phyloP scores from a whole-genome alignment of 2,113 vertebrate genomes.

The Chaenogobius annularis region DNA sequence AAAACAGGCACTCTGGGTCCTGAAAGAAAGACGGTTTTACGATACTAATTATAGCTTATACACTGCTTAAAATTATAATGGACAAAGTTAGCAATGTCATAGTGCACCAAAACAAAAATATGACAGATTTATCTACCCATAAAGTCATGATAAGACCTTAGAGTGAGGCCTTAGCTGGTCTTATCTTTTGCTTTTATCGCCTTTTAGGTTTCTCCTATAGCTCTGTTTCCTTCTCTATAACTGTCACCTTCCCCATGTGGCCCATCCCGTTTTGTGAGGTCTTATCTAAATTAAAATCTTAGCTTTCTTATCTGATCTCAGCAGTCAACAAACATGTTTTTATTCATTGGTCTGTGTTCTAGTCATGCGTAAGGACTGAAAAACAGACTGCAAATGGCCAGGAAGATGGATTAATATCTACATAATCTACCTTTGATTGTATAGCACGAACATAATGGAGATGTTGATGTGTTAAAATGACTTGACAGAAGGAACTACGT shows the following conservation, averaged over 20 bases:
- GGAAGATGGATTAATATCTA: background rate
- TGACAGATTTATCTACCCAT: background rate
- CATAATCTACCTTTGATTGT: constrained; percentile 13
- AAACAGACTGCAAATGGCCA: constrained; percentile 25
- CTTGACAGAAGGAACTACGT: background rate
- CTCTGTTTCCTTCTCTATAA: constrained; percentile 23
- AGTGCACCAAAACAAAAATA: background rate
- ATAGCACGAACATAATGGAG: background rate
- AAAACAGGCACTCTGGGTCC: background rate
- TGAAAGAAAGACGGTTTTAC: background rate
- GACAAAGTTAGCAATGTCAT: constrained; percentile 1
- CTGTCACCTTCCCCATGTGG: constrained; percentile 16
- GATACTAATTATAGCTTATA: background rate
- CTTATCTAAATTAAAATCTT: constrained; percentile 66
- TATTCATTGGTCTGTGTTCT: constrained; percentile 27
- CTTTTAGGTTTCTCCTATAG: background rate
- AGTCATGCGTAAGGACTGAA: constrained; percentile 12
- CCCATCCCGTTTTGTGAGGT: constrained; percentile 5
- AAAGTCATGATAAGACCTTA: constrained; percentile 6
- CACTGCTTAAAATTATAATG: background rate
- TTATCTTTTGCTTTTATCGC: background rate
- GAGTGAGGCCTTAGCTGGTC: background rate
- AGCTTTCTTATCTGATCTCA: constrained; percentile 43
- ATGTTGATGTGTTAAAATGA: background rate
- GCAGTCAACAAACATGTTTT: constrained; percentile 35